These are phyloP conservation scores for Cardiocondyla obscurior DNA, from an alignment of 1,140 invertebrate genomes.

Conservation along the genomic window DNA sequence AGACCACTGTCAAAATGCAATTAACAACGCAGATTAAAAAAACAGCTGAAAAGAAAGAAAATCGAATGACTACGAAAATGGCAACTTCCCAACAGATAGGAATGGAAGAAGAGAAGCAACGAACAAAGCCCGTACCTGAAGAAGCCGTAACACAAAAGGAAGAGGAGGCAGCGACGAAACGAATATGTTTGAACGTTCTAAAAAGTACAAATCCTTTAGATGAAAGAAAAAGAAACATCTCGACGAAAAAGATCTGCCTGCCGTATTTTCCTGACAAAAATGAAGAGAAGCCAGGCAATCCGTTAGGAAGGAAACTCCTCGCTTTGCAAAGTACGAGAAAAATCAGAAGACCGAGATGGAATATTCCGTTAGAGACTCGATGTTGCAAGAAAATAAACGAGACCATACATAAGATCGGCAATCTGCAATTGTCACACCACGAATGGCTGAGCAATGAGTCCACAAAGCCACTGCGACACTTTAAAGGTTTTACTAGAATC, in stretches of 20 bases:
- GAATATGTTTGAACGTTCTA: slow-evolving; percentile 25
- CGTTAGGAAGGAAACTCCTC: slow-evolving; percentile 1
- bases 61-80: not conserved
- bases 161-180: slow-evolving; percentile 28
- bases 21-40: not conserved
- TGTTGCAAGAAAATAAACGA: not conserved
- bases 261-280: slow-evolving; percentile 1
- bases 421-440: not conserved
- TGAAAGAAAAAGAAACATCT: not conserved
- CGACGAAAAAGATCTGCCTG: slow-evolving; percentile 1
- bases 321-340: not conserved
- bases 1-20: not conserved
- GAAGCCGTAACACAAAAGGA: not conserved
- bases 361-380: not conserved
- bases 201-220: slow-evolving; percentile 10
- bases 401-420: slow-evolving; percentile 8
- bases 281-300: not conserved
- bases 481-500: slow-evolving; percentile 27
- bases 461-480: not conserved
- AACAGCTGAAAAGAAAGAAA: not conserved
- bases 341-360: not conserved
- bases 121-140: not conserved
- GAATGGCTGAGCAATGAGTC: slow-evolving; percentile 29
- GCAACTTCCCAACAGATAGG: not conserved
- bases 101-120: not conserved